Evolutionary conservation across 2,797 vertebrate genomes (phyloP).

Genomic region (Smutsia temminckii): DNA sequence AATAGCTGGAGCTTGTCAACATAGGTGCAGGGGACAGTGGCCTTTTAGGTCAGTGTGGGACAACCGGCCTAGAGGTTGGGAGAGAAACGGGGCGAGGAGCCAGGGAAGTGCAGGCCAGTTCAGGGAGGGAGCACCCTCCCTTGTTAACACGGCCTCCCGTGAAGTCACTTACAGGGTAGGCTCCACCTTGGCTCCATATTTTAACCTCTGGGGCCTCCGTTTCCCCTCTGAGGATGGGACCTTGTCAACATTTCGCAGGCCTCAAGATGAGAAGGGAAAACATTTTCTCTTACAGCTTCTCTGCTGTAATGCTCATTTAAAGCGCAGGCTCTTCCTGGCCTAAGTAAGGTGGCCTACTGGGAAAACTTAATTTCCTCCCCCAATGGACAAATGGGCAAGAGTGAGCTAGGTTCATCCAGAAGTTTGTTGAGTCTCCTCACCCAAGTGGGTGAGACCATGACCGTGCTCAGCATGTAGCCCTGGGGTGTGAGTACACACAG

Average conservation of each 20-base stretch:
- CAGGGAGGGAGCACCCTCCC: background rate
- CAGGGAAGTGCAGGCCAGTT: background rate
- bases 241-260: background rate
- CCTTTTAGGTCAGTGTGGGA: background rate
- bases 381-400: background rate
- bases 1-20: background rate
- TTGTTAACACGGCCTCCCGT: background rate
- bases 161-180: background rate
- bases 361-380: conserved; percentile 27
- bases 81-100: background rate
- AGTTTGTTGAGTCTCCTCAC: background rate
- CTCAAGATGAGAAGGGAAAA: background rate
- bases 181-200: background rate
- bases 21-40: background rate
- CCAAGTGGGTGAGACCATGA: background rate
- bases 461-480: fast-evolving
- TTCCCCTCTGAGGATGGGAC: background rate
- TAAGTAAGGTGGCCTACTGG: background rate
- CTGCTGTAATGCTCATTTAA: background rate
- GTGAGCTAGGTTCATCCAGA: background rate
- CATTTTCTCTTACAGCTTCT: background rate
- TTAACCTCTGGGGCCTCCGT: background rate
- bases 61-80: background rate
- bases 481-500: fast-evolving
- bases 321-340: background rate